Evolutionary conservation across 37 sponge, comb jelly and placozoan genomes (phyloP), one percentile per base, ranked within the genome.

Genomic region (Geodia barretti): DNA sequence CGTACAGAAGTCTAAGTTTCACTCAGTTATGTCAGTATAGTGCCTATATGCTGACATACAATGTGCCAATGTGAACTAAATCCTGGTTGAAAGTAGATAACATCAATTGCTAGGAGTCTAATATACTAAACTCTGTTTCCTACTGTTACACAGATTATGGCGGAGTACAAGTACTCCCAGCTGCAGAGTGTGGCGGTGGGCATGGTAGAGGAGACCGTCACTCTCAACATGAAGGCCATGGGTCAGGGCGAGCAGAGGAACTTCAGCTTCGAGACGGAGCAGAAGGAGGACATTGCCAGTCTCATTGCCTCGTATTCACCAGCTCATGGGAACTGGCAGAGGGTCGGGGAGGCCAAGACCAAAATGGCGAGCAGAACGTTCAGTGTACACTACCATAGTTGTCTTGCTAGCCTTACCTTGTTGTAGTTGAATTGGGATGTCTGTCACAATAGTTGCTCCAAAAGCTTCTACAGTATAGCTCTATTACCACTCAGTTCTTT

Each of bases 301-400:
- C 80, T 97, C 54, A 95, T 97, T 63, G 95, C 95, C 37, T 92
- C 92, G 80, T 97, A 97, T 77, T 97, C 97, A 1, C 97, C 97
- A 8, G 60, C 71, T 0, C 97, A 97, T 84, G 88, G 88, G 76
- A 97, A 92, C 85, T 94, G 93, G 94, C 86, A 86, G 47, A 62
- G 93, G 59, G 93, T 97, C 1, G 95, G 95, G 39, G 97, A 92
- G 41, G 82, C 76, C 30, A 87, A 88, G 59, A 79, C 77, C 24
- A 91, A 84, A 82, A 63, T 37, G 41, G 97, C 91, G 54, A 75
- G 82, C 58, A 20, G 26, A n/a, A 38, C 64, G 23, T 61, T 9
- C n/a, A n/a, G n/a, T n/a, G n/a, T n/a, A n/a, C n/a, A n/a, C n/a
- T n/a, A n/a, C n/a, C n/a, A n/a, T n/a, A n/a, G n/a, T n/a, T n/a